Conservation (phyloP, 2,113 vertebrate species). For the Clupea harengus region DNA sequence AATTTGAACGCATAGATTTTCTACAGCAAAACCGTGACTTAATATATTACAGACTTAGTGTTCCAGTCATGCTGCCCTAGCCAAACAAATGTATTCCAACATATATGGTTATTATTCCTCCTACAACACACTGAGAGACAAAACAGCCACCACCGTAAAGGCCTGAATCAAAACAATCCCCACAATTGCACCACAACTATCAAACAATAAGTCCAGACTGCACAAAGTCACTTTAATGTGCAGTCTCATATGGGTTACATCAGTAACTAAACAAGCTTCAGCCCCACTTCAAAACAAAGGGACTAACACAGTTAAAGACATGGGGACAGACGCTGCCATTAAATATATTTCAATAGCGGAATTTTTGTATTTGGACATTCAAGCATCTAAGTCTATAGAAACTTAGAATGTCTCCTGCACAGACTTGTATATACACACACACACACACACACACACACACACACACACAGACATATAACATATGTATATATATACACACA, state of each 20-base stretch:
- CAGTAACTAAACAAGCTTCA: not conserved
- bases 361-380: not conserved
- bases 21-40: not conserved
- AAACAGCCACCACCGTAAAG: not conserved
- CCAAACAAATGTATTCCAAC: not conserved
- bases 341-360: no score
- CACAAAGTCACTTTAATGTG: not conserved
- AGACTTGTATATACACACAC: not conserved
- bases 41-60: not conserved
- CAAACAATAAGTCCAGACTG: slow-evolving; percentile 1
- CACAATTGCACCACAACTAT: not conserved
- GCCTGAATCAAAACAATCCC: not conserved
- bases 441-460: not conserved
- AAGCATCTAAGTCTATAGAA: not conserved
- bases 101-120: not conserved
- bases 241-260: not conserved
- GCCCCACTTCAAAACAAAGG: not conserved
- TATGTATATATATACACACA: not conserved
- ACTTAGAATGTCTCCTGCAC: not conserved
- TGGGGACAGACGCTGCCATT: not conserved
- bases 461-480: not conserved
- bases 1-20: not conserved
- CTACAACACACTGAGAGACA: not conserved
- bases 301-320: not conserved
- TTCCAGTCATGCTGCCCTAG: not conserved